A percentile compares a stretch with the other conserved stretches of the same genome.
These are phyloP conservation scores for Rugalucina vietnamica DNA, from an alignment of 2,888 invertebrate genomes.

Conservation along the genomic window DNA sequence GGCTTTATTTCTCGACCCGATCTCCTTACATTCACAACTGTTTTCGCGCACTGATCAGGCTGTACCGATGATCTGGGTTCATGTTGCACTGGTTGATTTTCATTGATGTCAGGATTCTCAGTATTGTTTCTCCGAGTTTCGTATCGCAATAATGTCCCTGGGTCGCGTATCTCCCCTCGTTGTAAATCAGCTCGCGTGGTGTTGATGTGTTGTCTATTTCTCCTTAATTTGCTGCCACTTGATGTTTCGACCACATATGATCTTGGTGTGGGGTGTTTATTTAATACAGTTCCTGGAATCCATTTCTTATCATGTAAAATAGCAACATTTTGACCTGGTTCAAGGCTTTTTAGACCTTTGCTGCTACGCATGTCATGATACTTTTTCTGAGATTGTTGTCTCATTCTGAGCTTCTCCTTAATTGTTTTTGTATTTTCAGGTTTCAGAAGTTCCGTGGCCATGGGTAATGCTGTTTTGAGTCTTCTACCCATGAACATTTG, in stretches of 20 bases:
- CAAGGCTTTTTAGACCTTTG: neutral
- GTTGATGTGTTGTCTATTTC: neutral
- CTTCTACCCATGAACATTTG: slow-evolving; percentile 48
- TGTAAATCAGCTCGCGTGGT: neutral
- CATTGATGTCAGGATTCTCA: neutral
- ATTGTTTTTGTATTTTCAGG: neutral
- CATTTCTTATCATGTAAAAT: slow-evolving; percentile 21
- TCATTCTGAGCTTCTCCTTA: neutral
- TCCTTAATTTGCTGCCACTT: neutral
- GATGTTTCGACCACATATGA: slow-evolving; percentile 37
- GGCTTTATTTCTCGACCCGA: neutral
- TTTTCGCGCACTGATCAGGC: neutral
- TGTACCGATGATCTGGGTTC: neutral
- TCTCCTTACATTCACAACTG: neutral
- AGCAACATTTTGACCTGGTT: slow-evolving; percentile 12
- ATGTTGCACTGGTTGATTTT: neutral
- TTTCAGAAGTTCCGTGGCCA: slow-evolving; percentile 31
- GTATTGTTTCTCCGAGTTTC: neutral
- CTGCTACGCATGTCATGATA: slow-evolving; percentile 28
- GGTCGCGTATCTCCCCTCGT: neutral
- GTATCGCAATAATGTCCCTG: neutral
- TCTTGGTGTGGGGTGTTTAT: slow-evolving; percentile 20
- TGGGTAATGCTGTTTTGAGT: slow-evolving; percentile 44
- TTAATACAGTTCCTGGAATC: slow-evolving; percentile 15
- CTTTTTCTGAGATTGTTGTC: neutral